Conservation (phyloP, 1,140 invertebrate species). For the Leptinotarsa defecta region DNA sequence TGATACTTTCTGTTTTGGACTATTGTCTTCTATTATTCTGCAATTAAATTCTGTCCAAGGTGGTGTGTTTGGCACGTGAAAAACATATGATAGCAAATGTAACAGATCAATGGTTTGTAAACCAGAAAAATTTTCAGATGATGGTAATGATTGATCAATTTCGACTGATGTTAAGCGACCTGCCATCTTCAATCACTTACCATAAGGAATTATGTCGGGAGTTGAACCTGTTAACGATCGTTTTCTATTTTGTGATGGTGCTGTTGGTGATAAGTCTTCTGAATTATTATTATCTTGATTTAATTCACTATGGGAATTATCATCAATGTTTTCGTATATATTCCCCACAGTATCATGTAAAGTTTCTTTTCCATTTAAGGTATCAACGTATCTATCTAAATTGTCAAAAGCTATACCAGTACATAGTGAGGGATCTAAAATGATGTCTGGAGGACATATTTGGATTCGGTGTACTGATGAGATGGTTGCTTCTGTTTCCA, state of each 20-base stretch:
- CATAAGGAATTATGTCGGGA: too few relatives aligned
- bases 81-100: slow-evolving; percentile 24
- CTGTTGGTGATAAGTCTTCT: too few relatives aligned
- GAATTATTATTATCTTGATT: too few relatives aligned
- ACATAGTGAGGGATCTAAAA: slow-evolving; percentile 10
- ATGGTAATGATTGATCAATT: neutral
- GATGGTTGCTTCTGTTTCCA: slow-evolving; percentile 25
- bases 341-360: neutral
- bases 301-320: too few relatives aligned
- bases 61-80: slow-evolving; percentile 30
- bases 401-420: slow-evolving; percentile 58
- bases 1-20: slow-evolving; percentile 20
- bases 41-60: slow-evolving; percentile 49
- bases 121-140: slow-evolving; percentile 30
- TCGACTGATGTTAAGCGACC: too few relatives aligned
- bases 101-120: slow-evolving; percentile 16
- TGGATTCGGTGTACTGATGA: slow-evolving; percentile 28
- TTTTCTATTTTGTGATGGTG: too few relatives aligned
- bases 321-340: too few relatives aligned
- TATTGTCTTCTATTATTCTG: slow-evolving; percentile 27
- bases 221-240: too few relatives aligned
- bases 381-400: slow-evolving; percentile 57
- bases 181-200: too few relatives aligned
- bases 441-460: slow-evolving; percentile 25
- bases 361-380: slow-evolving; percentile 24